Evolutionary conservation across 1,140 invertebrate species (phyloP).

Genomic region (Ylistrum balloti): DNA sequence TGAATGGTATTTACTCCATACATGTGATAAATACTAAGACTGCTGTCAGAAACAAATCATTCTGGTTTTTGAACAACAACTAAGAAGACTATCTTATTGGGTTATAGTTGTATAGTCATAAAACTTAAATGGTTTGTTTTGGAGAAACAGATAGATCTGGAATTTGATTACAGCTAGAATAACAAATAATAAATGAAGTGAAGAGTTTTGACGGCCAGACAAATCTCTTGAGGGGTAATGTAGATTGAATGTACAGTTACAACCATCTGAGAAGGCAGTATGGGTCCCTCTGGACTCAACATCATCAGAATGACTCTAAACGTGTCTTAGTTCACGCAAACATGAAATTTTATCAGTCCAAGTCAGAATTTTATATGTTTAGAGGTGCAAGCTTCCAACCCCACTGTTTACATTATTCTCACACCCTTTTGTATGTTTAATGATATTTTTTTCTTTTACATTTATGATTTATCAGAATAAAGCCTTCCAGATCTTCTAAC

Average conservation of each 20-base stretch:
- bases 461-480: too few species aligned
- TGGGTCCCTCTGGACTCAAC: background rate
- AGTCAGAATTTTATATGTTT: background rate
- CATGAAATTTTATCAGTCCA: background rate
- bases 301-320: background rate
- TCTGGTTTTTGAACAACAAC: background rate
- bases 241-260: background rate
- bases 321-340: background rate
- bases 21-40: background rate
- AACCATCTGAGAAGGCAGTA: background rate
- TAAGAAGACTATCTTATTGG: background rate
- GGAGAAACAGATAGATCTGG: background rate
- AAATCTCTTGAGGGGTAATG: background rate
- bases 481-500: too few species aligned
- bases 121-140: constrained; percentile 7
- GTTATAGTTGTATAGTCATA: background rate
- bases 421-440: background rate
- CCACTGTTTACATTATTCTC: background rate
- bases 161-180: background rate
- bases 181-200: constrained; percentile 8
- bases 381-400: background rate
- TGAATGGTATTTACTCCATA: background rate
- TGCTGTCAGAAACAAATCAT: background rate
- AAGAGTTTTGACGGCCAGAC: background rate
- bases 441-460: background rate